phyloP scores from a whole-genome alignment of 2,888 invertebrate genomes.

The Rhodophaea formosa region DNA sequence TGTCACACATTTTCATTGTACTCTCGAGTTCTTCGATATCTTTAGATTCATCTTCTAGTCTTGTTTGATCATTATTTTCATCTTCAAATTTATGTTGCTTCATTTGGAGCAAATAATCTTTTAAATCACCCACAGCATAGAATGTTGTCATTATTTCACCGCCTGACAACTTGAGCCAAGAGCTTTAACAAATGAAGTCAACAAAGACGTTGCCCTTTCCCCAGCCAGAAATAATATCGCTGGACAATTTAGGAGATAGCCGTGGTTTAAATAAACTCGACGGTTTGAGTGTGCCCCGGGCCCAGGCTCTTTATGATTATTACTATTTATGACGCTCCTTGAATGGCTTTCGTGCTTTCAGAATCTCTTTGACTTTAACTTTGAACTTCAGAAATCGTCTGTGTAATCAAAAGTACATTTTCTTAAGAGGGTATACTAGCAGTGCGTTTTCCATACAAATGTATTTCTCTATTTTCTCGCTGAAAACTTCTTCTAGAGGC shows the following conservation, averaged over 20 bases:
- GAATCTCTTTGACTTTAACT: slow-evolving; percentile 24
- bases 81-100: too few species aligned
- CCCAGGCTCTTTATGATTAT: slow-evolving; percentile 33
- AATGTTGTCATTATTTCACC: slow-evolving; percentile 1
- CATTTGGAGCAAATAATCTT: too few species aligned
- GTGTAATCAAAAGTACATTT: not conserved
- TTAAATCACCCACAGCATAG: too few species aligned
- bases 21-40: too few species aligned
- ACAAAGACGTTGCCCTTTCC: slow-evolving; percentile 34
- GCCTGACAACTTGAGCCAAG: slow-evolving; percentile 1
- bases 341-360: slow-evolving; percentile 22
- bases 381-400: slow-evolving; percentile 27
- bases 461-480: too few species aligned
- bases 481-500: too few species aligned
- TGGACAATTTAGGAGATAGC: slow-evolving; percentile 44
- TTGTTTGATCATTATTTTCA: too few species aligned
- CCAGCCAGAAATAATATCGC: slow-evolving; percentile 37
- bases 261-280: slow-evolving; percentile 36
- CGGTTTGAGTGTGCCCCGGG: slow-evolving; percentile 27
- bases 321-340: slow-evolving; percentile 33
- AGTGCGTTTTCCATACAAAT: too few species aligned
- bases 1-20: too few species aligned
- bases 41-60: too few species aligned
- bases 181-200: not conserved
- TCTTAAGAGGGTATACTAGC: too few species aligned